Percentiles rank a stretch among this genome's conserved stretches.
Conservation (phyloP, 2,797 vertebrate species). For the Sparus aurata region DNA sequence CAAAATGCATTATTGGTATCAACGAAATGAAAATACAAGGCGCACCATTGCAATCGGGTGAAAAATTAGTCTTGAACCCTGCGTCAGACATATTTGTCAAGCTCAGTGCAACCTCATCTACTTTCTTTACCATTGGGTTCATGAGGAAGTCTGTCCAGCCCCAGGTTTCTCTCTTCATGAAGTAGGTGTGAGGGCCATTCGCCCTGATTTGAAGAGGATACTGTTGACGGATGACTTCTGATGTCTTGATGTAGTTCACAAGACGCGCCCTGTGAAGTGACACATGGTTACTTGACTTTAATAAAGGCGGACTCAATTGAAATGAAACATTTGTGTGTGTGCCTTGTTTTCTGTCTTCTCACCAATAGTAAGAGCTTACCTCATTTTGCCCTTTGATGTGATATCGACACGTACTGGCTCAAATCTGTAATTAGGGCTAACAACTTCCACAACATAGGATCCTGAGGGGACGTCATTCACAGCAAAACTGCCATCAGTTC, state of each 20-base stretch:
- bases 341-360: neutral
- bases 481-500: conserved; percentile 97
- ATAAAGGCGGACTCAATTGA: neutral
- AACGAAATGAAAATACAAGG: too few relatives aligned
- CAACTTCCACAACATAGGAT: conserved; percentile 96
- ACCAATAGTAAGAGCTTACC: conserved; percentile 77
- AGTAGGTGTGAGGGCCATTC: conserved; percentile 92
- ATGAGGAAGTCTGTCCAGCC: conserved; percentile 99
- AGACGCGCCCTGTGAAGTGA: conserved; percentile 89
- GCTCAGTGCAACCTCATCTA: neutral
- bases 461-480: conserved; percentile 97
- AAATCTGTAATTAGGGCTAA: conserved; percentile 93
- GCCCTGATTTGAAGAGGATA: conserved; percentile 97
- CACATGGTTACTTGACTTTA: neutral
- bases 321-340: neutral
- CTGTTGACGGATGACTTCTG: conserved; percentile 94
- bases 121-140: conserved; percentile 95
- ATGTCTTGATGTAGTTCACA: conserved; percentile 98
- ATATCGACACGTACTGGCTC: conserved; percentile 97
- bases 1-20: too few relatives aligned
- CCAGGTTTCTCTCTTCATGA: conserved; percentile 98
- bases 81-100: neutral
- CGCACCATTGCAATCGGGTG: too few relatives aligned
- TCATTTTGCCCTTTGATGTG: conserved; percentile 99
- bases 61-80: too few relatives aligned